Evolutionary conservation across 2,113 vertebrate species (phyloP).

Genomic region (Synchiropus splendidus): DNA sequence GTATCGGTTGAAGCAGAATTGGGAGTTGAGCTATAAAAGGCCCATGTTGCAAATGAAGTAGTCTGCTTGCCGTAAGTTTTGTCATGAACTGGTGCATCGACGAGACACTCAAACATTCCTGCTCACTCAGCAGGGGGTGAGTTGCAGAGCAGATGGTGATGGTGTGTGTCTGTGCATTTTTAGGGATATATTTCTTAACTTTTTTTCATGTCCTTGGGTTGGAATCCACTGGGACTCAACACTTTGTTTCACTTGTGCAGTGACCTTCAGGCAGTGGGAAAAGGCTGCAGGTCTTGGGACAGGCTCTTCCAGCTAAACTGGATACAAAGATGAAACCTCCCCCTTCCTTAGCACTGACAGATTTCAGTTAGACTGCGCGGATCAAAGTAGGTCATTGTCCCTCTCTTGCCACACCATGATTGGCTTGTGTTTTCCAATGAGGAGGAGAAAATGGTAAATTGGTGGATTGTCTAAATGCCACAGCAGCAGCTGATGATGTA

Average conservation of each 20-base stretch:
- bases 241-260: not conserved
- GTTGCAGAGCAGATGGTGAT: slow-evolving; percentile 20
- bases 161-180: not conserved
- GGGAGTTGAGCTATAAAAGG: too few relatives aligned
- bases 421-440: slow-evolving; percentile 10
- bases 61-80: slow-evolving; percentile 11
- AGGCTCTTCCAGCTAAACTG: slow-evolving; percentile 14
- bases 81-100: slow-evolving; percentile 12
- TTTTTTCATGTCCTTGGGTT: not conserved
- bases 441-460: not conserved
- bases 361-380: slow-evolving; percentile 2
- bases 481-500: too few relatives aligned
- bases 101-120: slow-evolving; percentile 20
- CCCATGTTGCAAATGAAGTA: not conserved
- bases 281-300: slow-evolving; percentile 9
- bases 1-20: too few relatives aligned
- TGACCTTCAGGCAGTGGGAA: slow-evolving; percentile 4
- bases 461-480: too few relatives aligned
- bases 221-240: too few relatives aligned
- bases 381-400: slow-evolving; percentile 14
- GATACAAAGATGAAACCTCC: slow-evolving; percentile 1
- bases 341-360: not conserved
- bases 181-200: not conserved
- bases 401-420: not conserved
- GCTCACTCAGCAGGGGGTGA: slow-evolving; percentile 18